phyloP scores from a whole-genome alignment of 2,113 vertebrate species.

The Caranx melampygus region DNA sequence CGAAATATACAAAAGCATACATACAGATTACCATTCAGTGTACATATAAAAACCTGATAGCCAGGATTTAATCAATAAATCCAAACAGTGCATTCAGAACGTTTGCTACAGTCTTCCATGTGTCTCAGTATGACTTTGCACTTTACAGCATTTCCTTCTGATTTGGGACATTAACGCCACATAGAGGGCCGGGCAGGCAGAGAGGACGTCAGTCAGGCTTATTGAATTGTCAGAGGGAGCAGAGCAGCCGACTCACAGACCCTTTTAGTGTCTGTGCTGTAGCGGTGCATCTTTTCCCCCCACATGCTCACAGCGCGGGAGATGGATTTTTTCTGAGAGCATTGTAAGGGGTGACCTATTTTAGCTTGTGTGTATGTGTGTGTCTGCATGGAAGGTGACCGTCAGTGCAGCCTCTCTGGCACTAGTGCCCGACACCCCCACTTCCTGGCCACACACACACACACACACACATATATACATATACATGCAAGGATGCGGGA shows the following conservation, averaged over 20 bases:
- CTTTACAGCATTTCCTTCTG: not conserved
- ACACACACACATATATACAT: conserved; percentile 52
- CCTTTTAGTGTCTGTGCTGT: conserved; percentile 45
- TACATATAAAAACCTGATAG: too few relatives aligned
- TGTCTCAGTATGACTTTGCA: conserved; percentile 30
- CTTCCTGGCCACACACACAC: conserved; percentile 62
- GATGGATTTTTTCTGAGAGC: conserved; percentile 73
- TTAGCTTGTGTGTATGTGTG: conserved; percentile 46
- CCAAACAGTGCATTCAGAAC: not conserved
- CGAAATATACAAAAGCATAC: too few relatives aligned
- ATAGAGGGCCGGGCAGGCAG: not conserved
- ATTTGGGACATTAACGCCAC: not conserved
- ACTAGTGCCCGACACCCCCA: conserved; percentile 28
- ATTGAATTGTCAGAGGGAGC: conserved; percentile 19
- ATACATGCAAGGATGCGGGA: conserved; percentile 5
- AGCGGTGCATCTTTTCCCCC: conserved; percentile 46
- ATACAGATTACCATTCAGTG: too few relatives aligned
- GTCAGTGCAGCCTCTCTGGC: conserved; percentile 46
- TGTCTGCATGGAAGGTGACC: conserved; percentile 66
- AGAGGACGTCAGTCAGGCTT: not conserved
- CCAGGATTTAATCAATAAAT: too few relatives aligned
- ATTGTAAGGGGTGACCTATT: conserved; percentile 76
- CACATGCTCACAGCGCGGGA: conserved; percentile 36
- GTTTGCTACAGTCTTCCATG: not conserved
- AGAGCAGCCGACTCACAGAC: conserved; percentile 18